Evolutionary conservation across 2,888 invertebrate species (phyloP).

Genomic region (Dioctria rufipes): DNA sequence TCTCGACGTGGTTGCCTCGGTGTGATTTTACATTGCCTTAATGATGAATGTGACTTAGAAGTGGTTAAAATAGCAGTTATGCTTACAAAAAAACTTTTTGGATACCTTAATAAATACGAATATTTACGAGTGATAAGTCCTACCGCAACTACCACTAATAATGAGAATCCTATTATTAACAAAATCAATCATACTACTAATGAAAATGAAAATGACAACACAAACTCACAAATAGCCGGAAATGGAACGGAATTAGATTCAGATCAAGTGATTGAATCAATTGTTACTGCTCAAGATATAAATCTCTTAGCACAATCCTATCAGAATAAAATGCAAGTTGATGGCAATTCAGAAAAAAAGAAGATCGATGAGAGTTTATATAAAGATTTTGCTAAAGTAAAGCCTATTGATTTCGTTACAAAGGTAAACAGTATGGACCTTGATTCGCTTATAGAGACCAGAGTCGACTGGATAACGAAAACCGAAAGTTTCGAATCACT

Average conservation of each 20-base stretch:
- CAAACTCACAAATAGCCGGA: background rate
- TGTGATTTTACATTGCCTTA: constrained; percentile 77
- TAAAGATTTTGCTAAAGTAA: constrained; percentile 69
- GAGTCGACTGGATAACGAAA: constrained; percentile 78
- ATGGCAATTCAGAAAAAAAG: constrained; percentile 59
- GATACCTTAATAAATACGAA: constrained; percentile 75
- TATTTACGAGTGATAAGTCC: constrained; percentile 67
- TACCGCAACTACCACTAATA: background rate
- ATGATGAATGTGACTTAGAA: constrained; percentile 81
- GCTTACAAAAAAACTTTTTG: constrained; percentile 71
- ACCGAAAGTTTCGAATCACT: constrained; percentile 80
- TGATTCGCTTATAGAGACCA: constrained; percentile 75
- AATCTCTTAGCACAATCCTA: constrained; percentile 77
- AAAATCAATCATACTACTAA: constrained; percentile 58
- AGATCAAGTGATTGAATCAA: constrained; percentile 78
- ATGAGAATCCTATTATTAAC: background rate
- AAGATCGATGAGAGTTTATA: constrained; percentile 67
- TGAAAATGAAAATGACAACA: constrained; percentile 53
- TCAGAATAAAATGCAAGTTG: constrained; percentile 72
- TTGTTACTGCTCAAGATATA: constrained; percentile 77
- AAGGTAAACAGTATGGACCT: constrained; percentile 76
- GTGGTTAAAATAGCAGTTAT: constrained; percentile 77
- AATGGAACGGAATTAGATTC: constrained; percentile 58
- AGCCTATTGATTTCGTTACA: constrained; percentile 76
- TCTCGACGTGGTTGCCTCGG: constrained; percentile 80